Conservation (phyloP, 2,797 vertebrate genomes). For the Aselliscus stoliczkanus region DNA sequence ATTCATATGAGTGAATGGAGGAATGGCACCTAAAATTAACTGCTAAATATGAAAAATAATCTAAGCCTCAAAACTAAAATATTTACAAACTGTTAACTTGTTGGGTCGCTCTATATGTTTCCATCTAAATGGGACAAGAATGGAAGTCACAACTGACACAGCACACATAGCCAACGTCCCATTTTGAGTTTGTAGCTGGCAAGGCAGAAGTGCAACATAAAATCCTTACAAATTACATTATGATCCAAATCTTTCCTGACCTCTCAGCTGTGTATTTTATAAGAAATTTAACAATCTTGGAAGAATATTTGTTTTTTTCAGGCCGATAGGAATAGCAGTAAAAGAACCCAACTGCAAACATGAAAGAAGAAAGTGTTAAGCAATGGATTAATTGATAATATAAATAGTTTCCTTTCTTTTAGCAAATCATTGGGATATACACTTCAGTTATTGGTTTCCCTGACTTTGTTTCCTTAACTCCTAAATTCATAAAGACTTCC, state of each 20-base stretch:
- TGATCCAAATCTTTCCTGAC: not conserved
- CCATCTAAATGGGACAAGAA: not conserved
- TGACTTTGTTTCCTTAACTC: constrained; percentile 19
- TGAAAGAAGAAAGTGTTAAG: constrained; percentile 28
- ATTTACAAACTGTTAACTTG: not conserved
- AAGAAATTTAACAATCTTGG: constrained; percentile 44
- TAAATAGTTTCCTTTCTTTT: constrained; percentile 41
- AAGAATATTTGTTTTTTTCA: constrained; percentile 57
- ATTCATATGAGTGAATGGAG: not conserved
- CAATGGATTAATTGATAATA: not conserved
- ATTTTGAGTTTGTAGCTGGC: not conserved
- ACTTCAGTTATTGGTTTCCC: not conserved
- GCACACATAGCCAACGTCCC: not conserved
- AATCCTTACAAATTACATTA: constrained; percentile 35
- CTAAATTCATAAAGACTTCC: not conserved
- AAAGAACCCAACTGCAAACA: not conserved
- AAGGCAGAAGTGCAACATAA: constrained; percentile 33
- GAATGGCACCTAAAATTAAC: not conserved
- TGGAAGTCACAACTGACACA: constrained; percentile 35
- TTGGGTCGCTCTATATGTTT: not conserved
- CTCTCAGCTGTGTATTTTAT: constrained; percentile 57
- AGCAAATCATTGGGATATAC: not conserved
- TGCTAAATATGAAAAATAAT: not conserved
- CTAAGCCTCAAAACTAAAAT: not conserved
- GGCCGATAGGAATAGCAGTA: constrained; percentile 22